Base-by-base conservation (phyloP, 2,113 vertebrate genomes). In the Elaphurus davidianus region DNA sequence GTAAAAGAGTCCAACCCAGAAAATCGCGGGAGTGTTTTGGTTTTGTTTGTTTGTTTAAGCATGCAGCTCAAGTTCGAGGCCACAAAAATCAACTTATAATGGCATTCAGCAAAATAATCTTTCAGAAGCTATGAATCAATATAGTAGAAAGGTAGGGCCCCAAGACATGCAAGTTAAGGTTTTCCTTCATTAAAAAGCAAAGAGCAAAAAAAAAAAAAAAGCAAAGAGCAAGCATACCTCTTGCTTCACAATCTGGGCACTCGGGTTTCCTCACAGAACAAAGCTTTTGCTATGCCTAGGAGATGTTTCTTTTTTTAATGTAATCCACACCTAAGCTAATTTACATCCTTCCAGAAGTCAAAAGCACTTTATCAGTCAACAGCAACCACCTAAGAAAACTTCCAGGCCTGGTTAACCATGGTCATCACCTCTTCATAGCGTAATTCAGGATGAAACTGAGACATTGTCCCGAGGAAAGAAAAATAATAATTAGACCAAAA, bases 1-100 rank as follows among this genome's bases (percentile, higher is more conserved):
- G 99, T 99, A 99, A 99, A 98, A 76, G 0, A 88, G 19, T 6
- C 0, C 87, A 86, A 83, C 7, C 59, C 43, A 71, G 2, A 3
- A 30, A 60, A 1, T 1, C 9, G 5, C 2, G 27, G 64, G 89
- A 25, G 28, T 10, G 15, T 33, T 71, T 43, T 15, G 11, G 27
- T 45, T 90, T 67, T 50, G n/a, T 25, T 45, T 50, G 54, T 27
- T 88, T 88, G 79, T 45, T 64, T 85, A 74, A 52, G 54, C 13
- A 57, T n/a, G 6, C 21, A 16, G 9, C 54, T 87, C 55, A 64
- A 91, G 13, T 52, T 28, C 62, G 6, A 57, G 33, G 19, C 25
- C 60, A 43, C 47, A 30, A 90, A 92, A 60, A 52, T n/a, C 8
- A 90, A 47, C 85, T 85, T 87, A 54, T 82, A 91, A 74, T 85